Base-by-base conservation (phyloP, 2,797 vertebrate species). In the Serranus cabrilla region DNA sequence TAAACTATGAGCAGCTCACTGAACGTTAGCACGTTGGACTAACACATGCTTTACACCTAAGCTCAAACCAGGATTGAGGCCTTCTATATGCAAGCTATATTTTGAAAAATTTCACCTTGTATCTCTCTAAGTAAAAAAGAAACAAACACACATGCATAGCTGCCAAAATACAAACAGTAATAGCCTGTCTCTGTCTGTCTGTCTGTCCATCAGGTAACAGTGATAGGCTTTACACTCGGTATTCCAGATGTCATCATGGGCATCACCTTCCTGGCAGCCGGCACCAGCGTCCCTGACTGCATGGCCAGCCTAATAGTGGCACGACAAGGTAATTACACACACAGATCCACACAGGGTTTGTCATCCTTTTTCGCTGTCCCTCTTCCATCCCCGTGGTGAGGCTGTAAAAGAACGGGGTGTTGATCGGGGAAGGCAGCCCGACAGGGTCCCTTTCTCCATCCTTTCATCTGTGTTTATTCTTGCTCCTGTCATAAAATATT, bases 201-300 rank as follows among this genome's bases (percentile, higher is more conserved):
- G 40, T 70, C 14, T 46, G 25, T 63, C 23, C 47, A 16, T 55
- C 82, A 99, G 98, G 98, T 99, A 21, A 99, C 98, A 0, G 94
- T 99, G 75, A 98, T 99, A 13, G 98, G 98, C 55, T 99, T 96
- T 89, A 99, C 98, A 0, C 94, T 99, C 57, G 97, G 97, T 20
- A 98, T 98, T 83, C 98, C 98, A 7, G 98, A 99, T 5, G 97
- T 99, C 86, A 99, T 99, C 91, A 99, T 99, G 98, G 98, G 98
- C 7, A 99, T 99, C 87, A 99, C 98, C 13, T 99, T 99, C 93
- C 87, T 99, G 94, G 98, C 97, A 50, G 98, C 97, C 0, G 98
- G 98, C 84, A 99, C 98, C 91, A 99, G 98, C 0, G 98, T 99
- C 82, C 98, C 98, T 0, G 98, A 99, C 93, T 99, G 98, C 91